Evolutionary conservation across 2,888 invertebrate species (phyloP).

Genomic region (Cepaea hortensis): DNA sequence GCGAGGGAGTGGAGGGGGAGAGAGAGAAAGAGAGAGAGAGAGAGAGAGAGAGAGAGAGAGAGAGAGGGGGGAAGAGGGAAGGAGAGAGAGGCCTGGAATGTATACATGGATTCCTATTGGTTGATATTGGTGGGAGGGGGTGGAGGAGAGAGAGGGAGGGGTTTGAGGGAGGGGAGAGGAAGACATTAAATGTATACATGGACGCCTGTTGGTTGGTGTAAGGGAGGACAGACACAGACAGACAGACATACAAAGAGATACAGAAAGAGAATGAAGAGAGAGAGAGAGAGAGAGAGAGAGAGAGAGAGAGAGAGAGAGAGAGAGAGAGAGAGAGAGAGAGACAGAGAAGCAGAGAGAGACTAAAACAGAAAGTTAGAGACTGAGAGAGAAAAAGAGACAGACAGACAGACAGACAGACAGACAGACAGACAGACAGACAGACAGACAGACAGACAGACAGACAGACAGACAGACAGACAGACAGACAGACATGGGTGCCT

Average conservation of each 20-base stretch:
- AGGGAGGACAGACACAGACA: not conserved
- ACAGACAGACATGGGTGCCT: not conserved
- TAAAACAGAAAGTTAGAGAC: not conserved
- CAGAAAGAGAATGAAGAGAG: not conserved
- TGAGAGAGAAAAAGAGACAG: not conserved
- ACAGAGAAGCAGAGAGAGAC: not conserved
- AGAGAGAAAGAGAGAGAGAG: slow-evolving; percentile 1
- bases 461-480: slow-evolving; percentile 14
- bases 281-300: not conserved
- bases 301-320: slow-evolving; percentile 35
- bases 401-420: not conserved
- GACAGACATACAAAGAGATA: not conserved
- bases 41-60: slow-evolving; percentile 16
- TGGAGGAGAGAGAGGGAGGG: no score
- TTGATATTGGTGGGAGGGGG: no score
- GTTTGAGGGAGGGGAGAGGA: no score
- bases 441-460: slow-evolving; percentile 4
- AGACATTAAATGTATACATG: no score
- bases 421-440: slow-evolving; percentile 31
- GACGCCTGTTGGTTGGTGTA: no score
- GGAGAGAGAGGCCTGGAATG: no score
- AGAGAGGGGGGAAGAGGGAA: not conserved
- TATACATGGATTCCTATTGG: no score
- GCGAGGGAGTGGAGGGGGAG: not conserved
- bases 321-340: slow-evolving; percentile 7